Base-by-base conservation (phyloP, 2,888 invertebrate species). In the Meandrusa payeni region DNA sequence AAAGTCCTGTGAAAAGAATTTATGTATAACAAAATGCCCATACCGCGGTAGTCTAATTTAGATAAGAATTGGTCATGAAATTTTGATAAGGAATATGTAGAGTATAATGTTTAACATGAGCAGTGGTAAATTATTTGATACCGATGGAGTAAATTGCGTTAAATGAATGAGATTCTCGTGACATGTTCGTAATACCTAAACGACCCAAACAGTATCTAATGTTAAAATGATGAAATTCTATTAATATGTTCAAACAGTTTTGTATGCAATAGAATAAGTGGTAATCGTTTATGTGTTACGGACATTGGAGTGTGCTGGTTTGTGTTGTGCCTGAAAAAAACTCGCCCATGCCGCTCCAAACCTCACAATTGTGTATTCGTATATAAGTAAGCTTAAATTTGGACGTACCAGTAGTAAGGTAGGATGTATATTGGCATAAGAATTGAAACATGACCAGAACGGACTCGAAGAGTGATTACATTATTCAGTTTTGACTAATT, bases 281-380 rank as follows among this genome's bases (percentile, higher is more conserved):
- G 13, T 38, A 23, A 43, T 43, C 69, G 66, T 71, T 71, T 55
- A 58, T 83, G 83, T 82, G 82, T 82, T 77, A 57, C 63, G 69
- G 75, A 70, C 75, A 85, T 82, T 61, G 87, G 87, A 61, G 70
- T 76, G 87, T 74, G 80, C 75, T 70, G 86, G 86, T 75, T 81
- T 85, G 86, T 77, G 73, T 37, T 44, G 75, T 86, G 86, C 86
- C 87, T 86, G 86, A 85, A 78, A 71, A n/a, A 69, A 78, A 79
- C 67, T 78, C 79, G 80, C 77, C 74, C 81, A 82, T 78, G 82
- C 87, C 86, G 86, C 86, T 86, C 83, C 80, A 82, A 80, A 86
- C 86, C 86, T 86, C 86, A 83, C 83, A 83, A 80, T 83, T 80
- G 70, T 83, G 76, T 81, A 81, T 72, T 69, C 61, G 66, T 72